Percentiles rank a stretch among this genome's conserved stretches.
Evolutionary conservation across 2,113 vertebrate genomes (phyloP).

Genomic region (Leuciscus idus): DNA sequence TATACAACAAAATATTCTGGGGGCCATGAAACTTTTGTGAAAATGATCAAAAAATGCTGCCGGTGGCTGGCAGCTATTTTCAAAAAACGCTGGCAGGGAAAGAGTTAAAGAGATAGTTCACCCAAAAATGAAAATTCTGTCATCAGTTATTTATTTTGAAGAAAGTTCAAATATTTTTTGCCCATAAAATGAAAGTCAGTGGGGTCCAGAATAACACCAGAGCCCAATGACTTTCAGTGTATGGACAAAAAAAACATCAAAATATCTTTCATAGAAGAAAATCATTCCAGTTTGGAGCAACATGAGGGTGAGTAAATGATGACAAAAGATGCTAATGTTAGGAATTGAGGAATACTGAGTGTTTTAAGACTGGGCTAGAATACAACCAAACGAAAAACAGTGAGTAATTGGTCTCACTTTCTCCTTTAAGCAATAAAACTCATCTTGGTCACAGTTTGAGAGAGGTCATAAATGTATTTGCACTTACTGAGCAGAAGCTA

Average conservation of each 20-base stretch:
- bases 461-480: constrained; percentile 22
- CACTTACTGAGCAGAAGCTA: constrained; percentile 32
- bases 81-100: no score
- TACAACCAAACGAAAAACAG: not conserved
- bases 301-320: not conserved
- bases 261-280: no score
- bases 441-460: constrained; percentile 29
- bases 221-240: no score
- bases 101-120: not conserved
- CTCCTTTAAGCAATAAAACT: constrained; percentile 10
- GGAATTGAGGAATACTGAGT: not conserved
- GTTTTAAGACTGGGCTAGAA: not conserved
- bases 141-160: not conserved
- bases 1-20: no score
- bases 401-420: constrained; percentile 4
- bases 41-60: no score
- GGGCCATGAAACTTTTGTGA: no score
- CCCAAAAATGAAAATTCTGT: not conserved
- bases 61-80: no score
- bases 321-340: not conserved
- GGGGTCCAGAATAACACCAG: not conserved
- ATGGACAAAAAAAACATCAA: no score
- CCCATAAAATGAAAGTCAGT: not conserved
- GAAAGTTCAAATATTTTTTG: not conserved
- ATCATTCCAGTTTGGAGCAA: not conserved